Percentiles rank a stretch among this genome's conserved stretches.
phyloP scores from a whole-genome alignment of 2,797 vertebrate species.

The Halcyon chelicuti region DNA sequence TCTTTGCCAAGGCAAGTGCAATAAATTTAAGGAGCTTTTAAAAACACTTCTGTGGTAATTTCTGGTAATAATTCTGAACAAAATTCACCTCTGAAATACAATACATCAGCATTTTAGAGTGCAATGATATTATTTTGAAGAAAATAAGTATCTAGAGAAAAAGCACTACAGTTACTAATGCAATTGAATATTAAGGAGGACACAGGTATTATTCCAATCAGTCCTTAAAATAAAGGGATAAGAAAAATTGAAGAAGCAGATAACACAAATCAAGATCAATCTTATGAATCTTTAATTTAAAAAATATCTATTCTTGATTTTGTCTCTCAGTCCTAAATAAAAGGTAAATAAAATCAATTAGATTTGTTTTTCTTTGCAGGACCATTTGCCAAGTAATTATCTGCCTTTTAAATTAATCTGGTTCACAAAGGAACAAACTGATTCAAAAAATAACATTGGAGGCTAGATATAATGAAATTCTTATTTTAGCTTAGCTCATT shows the following conservation, averaged over 20 bases:
- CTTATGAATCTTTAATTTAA: background rate
- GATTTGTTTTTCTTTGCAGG: background rate
- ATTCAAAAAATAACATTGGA: background rate
- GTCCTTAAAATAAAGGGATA: background rate
- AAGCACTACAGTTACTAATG: background rate
- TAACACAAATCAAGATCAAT: background rate
- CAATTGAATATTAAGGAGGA: background rate
- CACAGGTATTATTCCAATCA: background rate
- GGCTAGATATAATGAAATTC: background rate
- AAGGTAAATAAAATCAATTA: background rate
- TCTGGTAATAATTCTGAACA: background rate
- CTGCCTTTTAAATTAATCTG: background rate
- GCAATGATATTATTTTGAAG: background rate
- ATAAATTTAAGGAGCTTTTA: background rate
- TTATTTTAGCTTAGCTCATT: background rate
- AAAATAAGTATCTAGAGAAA: background rate
- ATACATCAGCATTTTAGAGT: background rate
- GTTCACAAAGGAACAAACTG: background rate
- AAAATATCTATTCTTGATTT: background rate
- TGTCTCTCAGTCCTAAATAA: background rate
- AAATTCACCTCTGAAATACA: background rate
- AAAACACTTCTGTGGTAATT: background rate
- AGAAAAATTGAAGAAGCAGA: background rate
- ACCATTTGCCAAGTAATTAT: background rate
- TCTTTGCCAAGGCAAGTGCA: background rate